These are phyloP conservation scores for Heliornis fulica DNA, from an alignment of 2,113 vertebrate genomes.

Conservation along the genomic window DNA sequence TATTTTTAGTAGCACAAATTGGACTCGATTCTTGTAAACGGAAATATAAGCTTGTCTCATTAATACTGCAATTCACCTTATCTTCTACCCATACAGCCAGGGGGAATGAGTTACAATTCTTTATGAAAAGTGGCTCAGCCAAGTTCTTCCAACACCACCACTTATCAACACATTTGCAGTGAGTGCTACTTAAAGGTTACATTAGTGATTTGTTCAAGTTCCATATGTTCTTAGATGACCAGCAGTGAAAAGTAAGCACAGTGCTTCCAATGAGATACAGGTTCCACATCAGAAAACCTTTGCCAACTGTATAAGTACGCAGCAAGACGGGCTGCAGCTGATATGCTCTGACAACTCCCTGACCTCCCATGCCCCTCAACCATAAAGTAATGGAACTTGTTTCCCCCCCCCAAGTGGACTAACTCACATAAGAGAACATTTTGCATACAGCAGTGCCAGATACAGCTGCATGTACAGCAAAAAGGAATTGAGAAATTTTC, in stretches of 20 bases:
- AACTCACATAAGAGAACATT: background rate
- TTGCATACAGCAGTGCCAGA: background rate
- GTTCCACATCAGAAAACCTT: background rate
- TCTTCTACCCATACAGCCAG: background rate
- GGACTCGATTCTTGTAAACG: background rate
- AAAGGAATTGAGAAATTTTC: background rate
- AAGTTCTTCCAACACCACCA: background rate
- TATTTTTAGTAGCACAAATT: background rate
- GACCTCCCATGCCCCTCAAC: background rate
- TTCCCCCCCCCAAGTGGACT: background rate
- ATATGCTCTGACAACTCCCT: rapidly evolving
- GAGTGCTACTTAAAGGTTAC: background rate
- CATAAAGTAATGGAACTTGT: background rate
- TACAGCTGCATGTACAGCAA: background rate
- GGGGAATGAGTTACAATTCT: background rate
- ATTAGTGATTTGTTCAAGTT: background rate
- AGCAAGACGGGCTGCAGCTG: background rate
- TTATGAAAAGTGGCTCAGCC: background rate
- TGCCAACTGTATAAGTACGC: background rate
- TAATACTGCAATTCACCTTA: conserved; percentile 9
- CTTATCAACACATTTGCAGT: background rate
- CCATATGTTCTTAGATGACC: background rate
- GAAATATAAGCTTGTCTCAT: conserved; percentile 5
- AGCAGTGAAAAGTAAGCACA: background rate
- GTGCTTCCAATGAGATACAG: background rate